Conservation (phyloP, 2,113 vertebrate species). For the Circaetus gallicus region DNA sequence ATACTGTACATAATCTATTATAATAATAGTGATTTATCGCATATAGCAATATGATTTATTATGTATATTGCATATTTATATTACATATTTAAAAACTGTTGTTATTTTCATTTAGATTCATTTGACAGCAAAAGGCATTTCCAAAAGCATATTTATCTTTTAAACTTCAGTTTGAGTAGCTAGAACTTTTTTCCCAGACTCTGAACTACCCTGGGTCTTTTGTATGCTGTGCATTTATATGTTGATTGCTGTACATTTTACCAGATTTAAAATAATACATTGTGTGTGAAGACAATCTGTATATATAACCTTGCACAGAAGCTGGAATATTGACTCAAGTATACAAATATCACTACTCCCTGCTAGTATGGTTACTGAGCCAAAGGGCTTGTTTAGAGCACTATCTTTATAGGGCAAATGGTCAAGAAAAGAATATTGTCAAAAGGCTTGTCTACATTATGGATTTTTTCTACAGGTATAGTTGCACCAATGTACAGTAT, state of each 20-base stretch:
- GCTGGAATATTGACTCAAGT: background rate
- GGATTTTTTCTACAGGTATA: background rate
- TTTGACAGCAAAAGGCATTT: background rate
- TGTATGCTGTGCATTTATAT: background rate
- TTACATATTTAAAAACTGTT: background rate
- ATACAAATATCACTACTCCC: background rate
- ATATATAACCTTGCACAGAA: background rate
- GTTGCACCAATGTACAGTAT: background rate
- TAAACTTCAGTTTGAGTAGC: background rate
- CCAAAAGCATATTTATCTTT: background rate
- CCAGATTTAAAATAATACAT: background rate
- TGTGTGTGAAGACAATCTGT: background rate
- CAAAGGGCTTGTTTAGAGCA: background rate
- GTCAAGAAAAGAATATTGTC: background rate
- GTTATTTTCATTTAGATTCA: background rate
- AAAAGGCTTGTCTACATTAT: background rate
- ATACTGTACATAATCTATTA: background rate
- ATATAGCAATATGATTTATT: background rate
- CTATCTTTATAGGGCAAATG: background rate
- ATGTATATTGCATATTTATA: background rate
- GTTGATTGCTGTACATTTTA: background rate
- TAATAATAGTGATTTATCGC: background rate
- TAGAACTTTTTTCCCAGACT: background rate
- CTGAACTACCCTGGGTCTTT: background rate
- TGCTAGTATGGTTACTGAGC: background rate